Conservation (phyloP, 2,113 vertebrate species). For the Bos taurus region ARS-UCD2.0 NC_037342.1:46232501-46233000, state of each 20-base stretch:
- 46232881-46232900: constrained; percentile 78
- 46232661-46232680: constrained; percentile 80
- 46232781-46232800: constrained; percentile 2
- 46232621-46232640: constrained; percentile 56
- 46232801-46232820: constrained; percentile 70
- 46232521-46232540: constrained; percentile 68
- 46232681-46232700: constrained; percentile 65
- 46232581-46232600: constrained; percentile 52
- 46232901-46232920: neutral
- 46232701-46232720: constrained; percentile 49
- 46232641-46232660: constrained; percentile 38
- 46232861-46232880: constrained; percentile 83
- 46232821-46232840: constrained; percentile 55
- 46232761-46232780: constrained; percentile 50
- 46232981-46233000: constrained; percentile 87
- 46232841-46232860: constrained; percentile 81
- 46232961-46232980: constrained; percentile 80
- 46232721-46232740: constrained; percentile 66
- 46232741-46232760: constrained; percentile 61
- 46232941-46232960: constrained; percentile 56
- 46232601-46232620: constrained; percentile 65
- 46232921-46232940: constrained; percentile 68
- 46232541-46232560: constrained; percentile 69
- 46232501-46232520: constrained; percentile 70
- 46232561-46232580: constrained; percentile 42